phyloP scores from a whole-genome alignment of 2,888 invertebrate genomes.

The Laspeyria flexula region DNA sequence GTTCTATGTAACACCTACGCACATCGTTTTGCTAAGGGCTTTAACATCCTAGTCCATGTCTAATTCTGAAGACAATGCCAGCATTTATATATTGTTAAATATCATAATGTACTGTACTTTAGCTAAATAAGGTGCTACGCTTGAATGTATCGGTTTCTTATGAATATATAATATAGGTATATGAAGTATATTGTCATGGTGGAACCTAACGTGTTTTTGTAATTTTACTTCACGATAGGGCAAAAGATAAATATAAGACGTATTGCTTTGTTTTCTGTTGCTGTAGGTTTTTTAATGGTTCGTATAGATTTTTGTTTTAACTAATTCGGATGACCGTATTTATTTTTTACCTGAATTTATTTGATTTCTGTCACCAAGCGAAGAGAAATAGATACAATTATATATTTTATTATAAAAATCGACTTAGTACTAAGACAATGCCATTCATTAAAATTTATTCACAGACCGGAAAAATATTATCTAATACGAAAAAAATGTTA shows the following conservation, averaged over 20 bases:
- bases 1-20: constrained; percentile 72
- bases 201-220: too few species aligned
- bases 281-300: too few species aligned
- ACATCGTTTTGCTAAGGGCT: constrained; percentile 54
- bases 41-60: constrained; percentile 65
- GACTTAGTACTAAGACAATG: too few species aligned
- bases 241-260: too few species aligned
- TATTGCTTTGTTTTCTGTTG: too few species aligned
- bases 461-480: constrained; percentile 46
- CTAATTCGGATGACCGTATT: too few species aligned
- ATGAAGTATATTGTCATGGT: not conserved
- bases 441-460: constrained; percentile 8
- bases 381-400: too few species aligned
- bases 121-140: constrained; percentile 67
- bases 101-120: constrained; percentile 72
- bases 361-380: too few species aligned
- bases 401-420: too few species aligned
- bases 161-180: not conserved
- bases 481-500: constrained; percentile 44
- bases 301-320: too few species aligned
- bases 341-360: too few species aligned
- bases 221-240: too few species aligned
- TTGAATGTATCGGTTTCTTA: constrained; percentile 21
- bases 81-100: constrained; percentile 80
- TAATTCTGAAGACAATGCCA: constrained; percentile 77